Base-by-base conservation (phyloP, 2,113 vertebrate genomes). In the Beaufortia kweichowensis region DNA sequence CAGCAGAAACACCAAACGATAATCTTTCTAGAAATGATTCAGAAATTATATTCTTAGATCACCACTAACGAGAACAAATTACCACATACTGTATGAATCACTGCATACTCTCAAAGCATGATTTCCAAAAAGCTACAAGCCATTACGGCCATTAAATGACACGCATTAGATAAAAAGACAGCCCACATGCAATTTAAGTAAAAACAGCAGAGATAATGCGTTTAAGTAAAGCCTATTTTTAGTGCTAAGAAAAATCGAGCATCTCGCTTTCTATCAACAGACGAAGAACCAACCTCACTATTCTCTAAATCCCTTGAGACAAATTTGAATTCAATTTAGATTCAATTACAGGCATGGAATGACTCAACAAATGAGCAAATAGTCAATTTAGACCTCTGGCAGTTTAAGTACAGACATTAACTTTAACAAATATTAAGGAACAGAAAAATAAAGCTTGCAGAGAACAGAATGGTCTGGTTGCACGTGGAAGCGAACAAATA, bases 21-120 rank as follows among this genome's bases (percentile, higher is more conserved):
- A 15, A 59, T n/a, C 31, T 72, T 41, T 78, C 57, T 19, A 14
- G 57, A 35, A 72, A 79, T 63, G 21, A 61, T 62, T 74, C 41
- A 46, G 28, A 23, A 10, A 6, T 31, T 56, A 74, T 61, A 74
- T 48, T 74, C 56, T 61, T 74, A 48, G 55, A 74, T 48, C 26
- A 31, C 26, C 39, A 31, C 41, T 62, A 46, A 41, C 19, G 15
- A 48, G 71, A 74, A 74, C 71, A 73, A 73, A 73, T 3, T 48
- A 35, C 14, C 33, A 41, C 53, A 39, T 46, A 35, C 33, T 35
- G 43, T 14, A 62, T 61, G 23, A 74, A 61, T 74, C 71, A 74
- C 33, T 17, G 31, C 29, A 14, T 17, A 59, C n/a, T 41, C 55
- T 71, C 31, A 3, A 35, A 59, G 7, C 21, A 19, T 19, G 24